A percentile compares a stretch with the other conserved stretches of the same genome.
These are phyloP conservation scores for Lydus trimaculatus DNA, from an alignment of 2,888 invertebrate species.

Conservation along the genomic window DNA sequence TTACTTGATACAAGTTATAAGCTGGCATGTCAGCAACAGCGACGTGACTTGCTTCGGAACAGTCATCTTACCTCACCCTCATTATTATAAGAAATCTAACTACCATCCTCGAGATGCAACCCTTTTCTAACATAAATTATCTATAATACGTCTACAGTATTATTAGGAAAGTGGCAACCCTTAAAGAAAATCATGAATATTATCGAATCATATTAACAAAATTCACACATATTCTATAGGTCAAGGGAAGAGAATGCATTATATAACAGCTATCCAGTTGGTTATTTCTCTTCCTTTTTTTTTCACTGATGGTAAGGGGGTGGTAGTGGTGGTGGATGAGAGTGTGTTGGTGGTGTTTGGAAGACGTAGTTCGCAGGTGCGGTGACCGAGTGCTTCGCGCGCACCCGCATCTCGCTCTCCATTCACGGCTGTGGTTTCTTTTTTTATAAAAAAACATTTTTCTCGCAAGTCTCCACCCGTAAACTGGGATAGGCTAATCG, in stretches of 20 bases:
- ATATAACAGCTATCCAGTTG: conserved; percentile 12
- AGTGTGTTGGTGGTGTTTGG: conserved; percentile 35
- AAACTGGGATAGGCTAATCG: conserved; percentile 61
- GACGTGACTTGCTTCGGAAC: conserved; percentile 57
- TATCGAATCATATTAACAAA: background rate
- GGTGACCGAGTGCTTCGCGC: conserved; percentile 57
- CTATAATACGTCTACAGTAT: conserved; percentile 5
- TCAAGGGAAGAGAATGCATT: conserved; percentile 6
- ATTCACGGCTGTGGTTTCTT: conserved; percentile 60
- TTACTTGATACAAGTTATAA: conserved; percentile 60
- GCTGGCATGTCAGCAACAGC: conserved; percentile 53
- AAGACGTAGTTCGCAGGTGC: conserved; percentile 58
- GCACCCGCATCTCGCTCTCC: conserved; percentile 58
- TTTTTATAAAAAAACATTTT: conserved; percentile 62
- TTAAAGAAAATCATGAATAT: background rate
- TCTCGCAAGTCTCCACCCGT: conserved; percentile 62
- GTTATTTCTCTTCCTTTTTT: background rate
- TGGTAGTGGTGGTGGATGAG: conserved; percentile 38
- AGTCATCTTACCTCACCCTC: conserved; percentile 44
- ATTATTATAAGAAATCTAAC: conserved; percentile 21
- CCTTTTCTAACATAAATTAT: conserved; percentile 46
- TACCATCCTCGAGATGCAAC: conserved; percentile 39
- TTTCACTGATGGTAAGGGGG: background rate
- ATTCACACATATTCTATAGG: background rate
- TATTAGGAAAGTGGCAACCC: background rate